Evolutionary conservation across 1,140 invertebrate species (phyloP), one percentile per base, ranked within the genome.

Genomic region (Campodea augens): DNA sequence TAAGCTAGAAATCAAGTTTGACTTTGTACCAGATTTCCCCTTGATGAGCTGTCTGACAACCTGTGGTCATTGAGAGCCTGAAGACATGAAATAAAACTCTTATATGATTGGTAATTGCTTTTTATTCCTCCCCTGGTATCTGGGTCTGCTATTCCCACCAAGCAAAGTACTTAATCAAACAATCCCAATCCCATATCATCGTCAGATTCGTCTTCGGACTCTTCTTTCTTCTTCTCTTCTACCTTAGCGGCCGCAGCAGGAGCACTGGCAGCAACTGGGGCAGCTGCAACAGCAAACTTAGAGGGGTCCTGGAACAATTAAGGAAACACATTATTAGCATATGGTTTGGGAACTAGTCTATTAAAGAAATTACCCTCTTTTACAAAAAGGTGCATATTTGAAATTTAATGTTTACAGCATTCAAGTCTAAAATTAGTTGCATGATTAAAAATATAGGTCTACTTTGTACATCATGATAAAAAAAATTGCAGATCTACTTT

Each of bases 171-270:
- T 77, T 91, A 92, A 63, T 92, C 89, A 58, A 93, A 95, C 12
- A 95, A 78, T 66, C 86, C 87, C 60, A 93, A 90, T 58, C 90
- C 92, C 87, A 98, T 93, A 60, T 92, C 89, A 56, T 96, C 92
- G 61, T 93, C 90, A 56, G 86, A 85, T 23, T 71, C 73, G 58
- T 81, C 77, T 40, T 60, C 57, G 45, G 77, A 75, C 52, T 82
- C 78, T 59, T 84, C 77, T 56, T 86, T 77, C 49, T 77, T 77
- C 49, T 79, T 74, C 60, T 79, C 75, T 58, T 84, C 81, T 71
- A 75, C 49, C 67, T 73, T 51, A 13, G 51, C 58, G 21, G 72
- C 71, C 45, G 67, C 66, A 38, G 71, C 64, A 21, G 65, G 62
- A 42, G 67, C 64, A 3, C 70, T 67, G 25, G 72, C 72, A 42